These are phyloP conservation scores for Periplaneta americana DNA, from an alignment of 1,140 invertebrate species.

Conservation along the genomic window DNA sequence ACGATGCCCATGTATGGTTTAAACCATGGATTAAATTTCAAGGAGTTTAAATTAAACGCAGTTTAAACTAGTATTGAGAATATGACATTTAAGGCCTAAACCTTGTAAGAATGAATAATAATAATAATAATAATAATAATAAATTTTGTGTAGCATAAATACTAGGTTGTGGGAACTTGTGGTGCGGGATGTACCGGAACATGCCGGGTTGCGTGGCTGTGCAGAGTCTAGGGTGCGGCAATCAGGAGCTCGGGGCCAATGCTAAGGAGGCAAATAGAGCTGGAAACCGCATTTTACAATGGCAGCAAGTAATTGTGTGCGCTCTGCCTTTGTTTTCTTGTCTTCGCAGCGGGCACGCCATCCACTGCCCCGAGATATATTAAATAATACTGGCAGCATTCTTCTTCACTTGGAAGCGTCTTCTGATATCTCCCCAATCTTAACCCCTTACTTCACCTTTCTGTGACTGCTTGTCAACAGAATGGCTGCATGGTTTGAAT, in stretches of 20 bases:
- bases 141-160: too few species aligned
- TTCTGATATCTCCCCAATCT: not conserved
- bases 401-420: not conserved
- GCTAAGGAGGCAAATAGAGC: not conserved
- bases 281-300: not conserved
- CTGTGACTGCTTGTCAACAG: too few species aligned
- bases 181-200: not conserved
- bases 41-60: too few species aligned
- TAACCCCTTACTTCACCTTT: not conserved
- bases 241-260: not conserved
- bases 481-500: too few species aligned
- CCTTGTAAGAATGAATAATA: too few species aligned
- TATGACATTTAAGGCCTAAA: too few species aligned
- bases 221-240: too few species aligned
- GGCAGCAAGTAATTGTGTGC: not conserved
- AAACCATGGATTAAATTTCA: too few species aligned
- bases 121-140: too few species aligned
- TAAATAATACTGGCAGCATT: not conserved
- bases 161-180: too few species aligned
- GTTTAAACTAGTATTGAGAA: too few species aligned
- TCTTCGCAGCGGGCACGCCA: not conserved
- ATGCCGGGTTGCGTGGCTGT: not conserved
- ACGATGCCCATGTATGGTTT: too few species aligned
- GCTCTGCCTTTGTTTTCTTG: not conserved
- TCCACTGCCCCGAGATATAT: not conserved